These are phyloP conservation scores for Chloroclystis v-ata DNA, from an alignment of 2,888 invertebrate species.

Conservation along the genomic window DNA sequence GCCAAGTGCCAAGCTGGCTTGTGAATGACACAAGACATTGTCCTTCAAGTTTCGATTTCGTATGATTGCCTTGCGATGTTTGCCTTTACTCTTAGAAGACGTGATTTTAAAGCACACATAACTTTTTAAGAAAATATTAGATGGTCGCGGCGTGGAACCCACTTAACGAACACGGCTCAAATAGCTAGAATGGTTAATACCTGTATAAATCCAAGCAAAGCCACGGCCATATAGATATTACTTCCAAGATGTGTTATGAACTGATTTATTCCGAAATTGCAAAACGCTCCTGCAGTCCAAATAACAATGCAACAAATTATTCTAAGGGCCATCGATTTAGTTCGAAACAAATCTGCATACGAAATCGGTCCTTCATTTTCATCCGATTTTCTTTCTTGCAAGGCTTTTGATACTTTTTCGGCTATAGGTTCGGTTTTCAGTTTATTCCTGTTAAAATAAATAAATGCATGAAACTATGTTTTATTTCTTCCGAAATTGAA, in stretches of 20 bases:
- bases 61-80: too few relatives aligned
- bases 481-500: too few relatives aligned
- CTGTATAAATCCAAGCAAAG: constrained; percentile 45
- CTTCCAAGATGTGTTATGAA: constrained; percentile 44
- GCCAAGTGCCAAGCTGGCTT: too few relatives aligned
- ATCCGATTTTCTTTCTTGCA: constrained; percentile 34
- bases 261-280: constrained; percentile 50
- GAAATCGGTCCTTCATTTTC: constrained; percentile 29
- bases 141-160: too few relatives aligned
- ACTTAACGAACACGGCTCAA: too few relatives aligned
- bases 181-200: too few relatives aligned
- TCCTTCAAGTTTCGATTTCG: too few relatives aligned
- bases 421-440: constrained; percentile 35
- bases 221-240: constrained; percentile 42
- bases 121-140: too few relatives aligned
- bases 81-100: too few relatives aligned
- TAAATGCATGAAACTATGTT: too few relatives aligned
- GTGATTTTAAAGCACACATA: too few relatives aligned
- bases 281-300: constrained; percentile 37
- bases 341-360: constrained; percentile 44
- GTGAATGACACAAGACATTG: too few relatives aligned
- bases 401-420: constrained; percentile 35
- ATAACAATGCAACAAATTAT: constrained; percentile 34
- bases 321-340: constrained; percentile 33
- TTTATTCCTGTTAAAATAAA: constrained; percentile 41